Evolutionary conservation across 2,797 vertebrate species (phyloP).

Genomic region (Intellagama lesueurii): DNA sequence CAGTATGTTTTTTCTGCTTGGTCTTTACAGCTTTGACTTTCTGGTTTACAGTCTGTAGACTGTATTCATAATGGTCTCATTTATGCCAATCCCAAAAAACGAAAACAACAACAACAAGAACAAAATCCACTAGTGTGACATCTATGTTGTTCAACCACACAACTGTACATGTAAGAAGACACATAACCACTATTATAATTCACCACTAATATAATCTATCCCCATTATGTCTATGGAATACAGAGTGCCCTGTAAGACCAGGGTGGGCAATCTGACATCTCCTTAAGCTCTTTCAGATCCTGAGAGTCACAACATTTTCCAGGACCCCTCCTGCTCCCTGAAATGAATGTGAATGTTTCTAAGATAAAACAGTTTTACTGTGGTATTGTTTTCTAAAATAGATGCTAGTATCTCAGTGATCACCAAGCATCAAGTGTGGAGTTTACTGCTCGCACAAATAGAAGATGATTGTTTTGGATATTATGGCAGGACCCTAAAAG

Average conservation of each 20-base stretch:
- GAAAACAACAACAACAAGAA: slow-evolving; percentile 60
- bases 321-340: neutral
- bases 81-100: slow-evolving; percentile 5
- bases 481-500: neutral
- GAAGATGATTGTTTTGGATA: neutral
- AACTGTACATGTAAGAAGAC: slow-evolving; percentile 44
- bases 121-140: slow-evolving; percentile 37
- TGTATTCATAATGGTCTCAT: slow-evolving; percentile 59
- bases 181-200: slow-evolving; percentile 49
- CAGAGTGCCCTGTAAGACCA: slow-evolving; percentile 60
- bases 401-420: neutral
- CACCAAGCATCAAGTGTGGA: neutral
- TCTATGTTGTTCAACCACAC: slow-evolving; percentile 57
- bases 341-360: slow-evolving; percentile 1
- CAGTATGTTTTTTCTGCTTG: slow-evolving; percentile 67
- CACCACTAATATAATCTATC: slow-evolving; percentile 32
- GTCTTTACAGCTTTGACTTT: slow-evolving; percentile 71
- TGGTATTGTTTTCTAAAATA: neutral
- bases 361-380: neutral
- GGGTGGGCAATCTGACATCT: slow-evolving; percentile 21
- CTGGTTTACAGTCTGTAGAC: slow-evolving; percentile 68
- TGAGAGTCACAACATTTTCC: neutral
- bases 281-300: neutral
- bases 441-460: slow-evolving; percentile 48
- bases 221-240: slow-evolving; percentile 52